Base-by-base conservation (phyloP, 2,797 vertebrate species). In the Tokudaia tokunoshimensis region DNA sequence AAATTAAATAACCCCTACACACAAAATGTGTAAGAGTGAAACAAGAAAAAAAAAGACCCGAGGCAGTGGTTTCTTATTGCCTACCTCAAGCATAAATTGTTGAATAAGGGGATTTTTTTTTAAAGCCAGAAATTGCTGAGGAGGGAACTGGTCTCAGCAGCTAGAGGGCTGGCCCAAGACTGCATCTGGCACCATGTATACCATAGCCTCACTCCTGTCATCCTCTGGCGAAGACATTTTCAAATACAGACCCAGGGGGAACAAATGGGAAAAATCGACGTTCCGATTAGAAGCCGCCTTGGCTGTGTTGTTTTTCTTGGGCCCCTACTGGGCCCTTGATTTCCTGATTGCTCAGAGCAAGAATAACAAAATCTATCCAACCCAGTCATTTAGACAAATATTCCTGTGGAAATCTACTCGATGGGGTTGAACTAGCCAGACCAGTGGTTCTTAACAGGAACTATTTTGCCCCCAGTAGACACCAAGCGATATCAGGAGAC, bases 61-160 rank as follows among this genome's bases (percentile, higher is more conserved):
- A 94, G 78, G 14, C 63, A 94, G 97, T 94, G 97, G 98, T 98
- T 98, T 98, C 97, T 98, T 52, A 91, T 97, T 97, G 96, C 96
- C 97, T 97, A 95, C 97, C 96, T 96, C 95, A 94, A 98, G 98
- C 98, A 97, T 92, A 98, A 98, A 98, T 92, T 98, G 98, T 98
- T 98, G 98, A 98, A 98, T 98, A 98, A 98, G 98, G 98, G 41
- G 22, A 75, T 98, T 57, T 88, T 88, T 65, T 84, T 20, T 13
- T 41, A 41, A 98, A 98, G 97, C 98, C 98, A 98, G 97, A 98
- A 98, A 98, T 98, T 98, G 97, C 98, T 97, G 95, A 90, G 98
- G 97, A 97, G 98, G 95, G 97, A 98, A 97, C 97, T 97, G 91
- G 93, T 76, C 89, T 95, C 95, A 97, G 97, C 97, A 96, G 97